Evolutionary conservation across 2,797 vertebrate genomes (phyloP).

Genomic region (Clarias fuscus): DNA sequence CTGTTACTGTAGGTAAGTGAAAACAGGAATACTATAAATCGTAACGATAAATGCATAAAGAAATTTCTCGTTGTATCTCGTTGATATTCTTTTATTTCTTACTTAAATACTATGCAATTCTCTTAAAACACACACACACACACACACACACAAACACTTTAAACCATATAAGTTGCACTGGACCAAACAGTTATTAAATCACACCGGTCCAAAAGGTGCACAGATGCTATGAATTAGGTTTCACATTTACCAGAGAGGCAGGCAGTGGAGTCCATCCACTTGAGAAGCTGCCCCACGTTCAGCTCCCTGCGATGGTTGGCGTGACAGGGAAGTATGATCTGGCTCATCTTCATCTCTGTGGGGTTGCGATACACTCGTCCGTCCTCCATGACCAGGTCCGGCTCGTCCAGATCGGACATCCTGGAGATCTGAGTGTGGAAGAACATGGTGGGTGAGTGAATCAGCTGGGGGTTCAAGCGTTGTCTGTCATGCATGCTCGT

Average conservation of each 20-base stretch:
- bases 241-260: constrained; percentile 85
- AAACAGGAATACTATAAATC: not conserved
- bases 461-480: not conserved
- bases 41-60: not conserved
- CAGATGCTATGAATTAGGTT: not conserved
- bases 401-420: constrained; percentile 40
- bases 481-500: not conserved
- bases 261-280: constrained; percentile 93
- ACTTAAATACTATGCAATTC: not conserved
- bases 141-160: not conserved
- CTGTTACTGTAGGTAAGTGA: not conserved
- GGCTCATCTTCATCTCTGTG: constrained; percentile 91
- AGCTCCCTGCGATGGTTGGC: constrained; percentile 87
- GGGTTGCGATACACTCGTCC: constrained; percentile 67
- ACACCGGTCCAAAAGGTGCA: not conserved
- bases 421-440: constrained; percentile 14
- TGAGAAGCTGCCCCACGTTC: constrained; percentile 88
- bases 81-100: not conserved
- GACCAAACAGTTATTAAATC: not conserved
- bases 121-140: not conserved
- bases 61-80: not conserved
- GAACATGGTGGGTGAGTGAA: not conserved
- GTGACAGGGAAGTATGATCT: constrained; percentile 91
- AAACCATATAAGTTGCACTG: not conserved
- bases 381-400: constrained; percentile 59